Conservation (phyloP, 2,888 invertebrate species). For the Dryocosmus kuriphilus region DNA sequence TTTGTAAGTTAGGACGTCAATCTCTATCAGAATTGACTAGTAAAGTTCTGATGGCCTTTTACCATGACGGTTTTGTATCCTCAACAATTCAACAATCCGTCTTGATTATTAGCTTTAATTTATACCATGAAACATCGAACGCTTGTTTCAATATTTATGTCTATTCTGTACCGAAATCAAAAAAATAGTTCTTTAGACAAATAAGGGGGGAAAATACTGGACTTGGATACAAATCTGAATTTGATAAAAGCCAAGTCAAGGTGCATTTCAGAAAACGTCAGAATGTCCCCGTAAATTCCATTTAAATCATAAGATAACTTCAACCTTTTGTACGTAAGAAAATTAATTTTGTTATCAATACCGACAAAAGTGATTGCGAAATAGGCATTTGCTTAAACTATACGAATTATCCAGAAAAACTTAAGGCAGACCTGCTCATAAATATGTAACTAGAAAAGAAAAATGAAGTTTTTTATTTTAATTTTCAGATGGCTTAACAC, state of each 20-base stretch:
- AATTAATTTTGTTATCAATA: slow-evolving; percentile 10
- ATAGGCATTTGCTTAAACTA: not conserved
- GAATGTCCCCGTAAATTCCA: slow-evolving; percentile 3
- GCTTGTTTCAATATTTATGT: slow-evolving; percentile 1
- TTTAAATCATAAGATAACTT: slow-evolving; percentile 26
- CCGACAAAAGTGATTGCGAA: slow-evolving; percentile 2
- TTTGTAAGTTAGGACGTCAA: slow-evolving; percentile 5
- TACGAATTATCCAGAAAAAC: not conserved
- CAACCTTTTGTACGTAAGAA: slow-evolving; percentile 32
- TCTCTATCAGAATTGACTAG: slow-evolving; percentile 5
- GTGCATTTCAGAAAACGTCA: slow-evolving; percentile 13
- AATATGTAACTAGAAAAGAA: not conserved
- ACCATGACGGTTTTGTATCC: slow-evolving; percentile 27
- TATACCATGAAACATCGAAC: not conserved
- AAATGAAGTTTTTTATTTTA: not conserved
- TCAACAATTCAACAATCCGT: slow-evolving; percentile 5
- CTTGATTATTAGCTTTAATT: no score
- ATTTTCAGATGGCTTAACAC: not conserved
- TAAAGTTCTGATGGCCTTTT: slow-evolving; percentile 23
- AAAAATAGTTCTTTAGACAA: not conserved
- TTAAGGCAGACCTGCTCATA: not conserved
- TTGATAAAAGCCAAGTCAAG: not conserved
- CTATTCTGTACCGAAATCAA: not conserved
- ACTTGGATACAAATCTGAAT: not conserved
- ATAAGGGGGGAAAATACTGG: not conserved